phyloP scores from a whole-genome alignment of 37 sponge, comb jelly and placozoan genomes.

The Petrosia ficiformis region DNA sequence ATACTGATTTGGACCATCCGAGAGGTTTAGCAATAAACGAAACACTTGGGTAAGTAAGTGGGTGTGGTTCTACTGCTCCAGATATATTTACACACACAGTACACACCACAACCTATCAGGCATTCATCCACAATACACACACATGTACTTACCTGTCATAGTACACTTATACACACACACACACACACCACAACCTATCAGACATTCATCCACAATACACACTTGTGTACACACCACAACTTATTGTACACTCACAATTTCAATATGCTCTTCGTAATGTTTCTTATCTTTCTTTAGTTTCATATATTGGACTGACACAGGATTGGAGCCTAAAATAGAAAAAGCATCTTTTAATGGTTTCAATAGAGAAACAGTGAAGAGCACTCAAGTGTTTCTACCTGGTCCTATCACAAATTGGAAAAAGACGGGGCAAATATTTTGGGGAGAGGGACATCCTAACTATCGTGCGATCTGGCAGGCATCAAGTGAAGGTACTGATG shows the following conservation, averaged over 20 bases:
- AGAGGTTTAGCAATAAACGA: constrained; percentile 45
- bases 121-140: too few species aligned
- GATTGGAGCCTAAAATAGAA: not conserved
- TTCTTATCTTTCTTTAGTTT: not conserved
- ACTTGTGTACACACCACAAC: too few species aligned
- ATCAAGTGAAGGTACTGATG: not conserved
- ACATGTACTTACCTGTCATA: too few species aligned
- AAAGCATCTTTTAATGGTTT: not conserved
- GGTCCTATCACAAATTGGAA: not conserved
- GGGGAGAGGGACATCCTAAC: not conserved
- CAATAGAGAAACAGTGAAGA: not conserved
- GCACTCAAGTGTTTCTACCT: not conserved
- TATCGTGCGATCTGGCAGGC: not conserved
- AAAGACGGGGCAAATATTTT: not conserved
- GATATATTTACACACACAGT: too few species aligned
- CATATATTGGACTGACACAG: not conserved
- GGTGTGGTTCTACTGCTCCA: too few species aligned
- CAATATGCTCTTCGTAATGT: not conserved
- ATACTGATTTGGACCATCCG: constrained; percentile 24
- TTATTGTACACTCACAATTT: too few species aligned
- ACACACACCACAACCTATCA: not conserved
- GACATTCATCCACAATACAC: too few species aligned
- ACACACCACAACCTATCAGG: too few species aligned
- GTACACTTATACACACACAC: not conserved
- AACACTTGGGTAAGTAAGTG: not conserved